These are phyloP conservation scores for Pseudomyrmex sp. DNA, from an alignment of 1,140 invertebrate species.

Conservation along the genomic window DNA sequence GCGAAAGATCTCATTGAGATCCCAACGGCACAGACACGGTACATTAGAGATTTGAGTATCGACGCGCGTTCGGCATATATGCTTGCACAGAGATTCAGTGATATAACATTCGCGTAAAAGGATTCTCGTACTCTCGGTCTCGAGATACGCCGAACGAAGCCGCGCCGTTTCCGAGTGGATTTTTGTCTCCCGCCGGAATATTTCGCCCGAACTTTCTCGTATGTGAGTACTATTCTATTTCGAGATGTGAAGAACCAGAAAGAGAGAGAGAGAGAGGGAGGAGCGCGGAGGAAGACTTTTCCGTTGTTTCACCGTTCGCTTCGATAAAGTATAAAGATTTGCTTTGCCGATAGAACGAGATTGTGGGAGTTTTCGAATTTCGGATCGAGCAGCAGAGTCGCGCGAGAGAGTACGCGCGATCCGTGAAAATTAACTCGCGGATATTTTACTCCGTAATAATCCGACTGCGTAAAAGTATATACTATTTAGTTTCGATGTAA, in stretches of 20 bases:
- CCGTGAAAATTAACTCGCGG: not conserved
- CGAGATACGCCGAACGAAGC: not conserved
- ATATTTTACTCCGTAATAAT: not conserved
- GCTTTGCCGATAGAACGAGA: slow-evolving; percentile 6
- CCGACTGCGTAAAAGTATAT: no score
- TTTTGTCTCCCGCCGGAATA: slow-evolving; percentile 54
- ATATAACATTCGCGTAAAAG: slow-evolving; percentile 40
- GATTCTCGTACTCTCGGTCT: not conserved
- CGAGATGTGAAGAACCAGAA: not conserved
- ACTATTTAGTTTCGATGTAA: not conserved
- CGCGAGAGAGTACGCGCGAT: not conserved
- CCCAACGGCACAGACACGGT: not conserved
- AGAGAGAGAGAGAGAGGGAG: not conserved
- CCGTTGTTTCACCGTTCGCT: slow-evolving; percentile 10
- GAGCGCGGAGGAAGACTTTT: not conserved
- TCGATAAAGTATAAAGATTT: slow-evolving; percentile 39
- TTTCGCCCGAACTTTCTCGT: slow-evolving; percentile 30
- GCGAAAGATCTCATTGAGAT: not conserved
- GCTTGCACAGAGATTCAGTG: slow-evolving; percentile 18
- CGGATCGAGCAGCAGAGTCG: no score
- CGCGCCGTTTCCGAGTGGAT: slow-evolving; percentile 6
- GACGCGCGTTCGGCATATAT: not conserved
- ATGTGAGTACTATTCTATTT: slow-evolving; percentile 33
- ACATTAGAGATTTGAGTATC: not conserved
- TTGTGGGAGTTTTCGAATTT: slow-evolving; percentile 31